Evolutionary conservation across 2,113 vertebrate species (phyloP).

Genomic region (Nothobranchius furzeri): DNA sequence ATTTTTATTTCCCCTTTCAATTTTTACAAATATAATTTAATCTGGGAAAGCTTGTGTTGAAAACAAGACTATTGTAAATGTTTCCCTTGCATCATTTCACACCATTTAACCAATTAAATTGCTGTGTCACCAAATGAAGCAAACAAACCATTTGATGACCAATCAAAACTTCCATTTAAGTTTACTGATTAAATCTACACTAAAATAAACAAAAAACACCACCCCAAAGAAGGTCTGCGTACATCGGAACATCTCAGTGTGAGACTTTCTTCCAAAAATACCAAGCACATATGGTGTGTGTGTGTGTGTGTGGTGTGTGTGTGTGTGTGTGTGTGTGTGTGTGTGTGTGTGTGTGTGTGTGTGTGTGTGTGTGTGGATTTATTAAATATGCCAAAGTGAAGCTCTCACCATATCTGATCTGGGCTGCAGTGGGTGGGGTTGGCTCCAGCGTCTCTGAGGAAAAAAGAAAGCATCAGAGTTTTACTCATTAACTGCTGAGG

Average conservation of each 20-base stretch:
- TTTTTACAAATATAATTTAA: no score
- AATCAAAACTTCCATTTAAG: no score
- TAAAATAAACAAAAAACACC: not conserved
- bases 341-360: not conserved
- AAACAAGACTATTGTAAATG: no score
- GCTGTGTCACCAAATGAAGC: not conserved
- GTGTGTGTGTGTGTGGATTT: no score
- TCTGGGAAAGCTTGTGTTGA: no score
- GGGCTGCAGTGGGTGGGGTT: slow-evolving; percentile 48
- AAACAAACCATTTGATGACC: not conserved
- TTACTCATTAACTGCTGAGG: slow-evolving; percentile 3
- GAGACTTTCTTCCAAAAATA: not conserved
- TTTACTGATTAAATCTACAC: no score
- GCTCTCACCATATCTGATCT: slow-evolving; percentile 76
- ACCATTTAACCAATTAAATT: no score
- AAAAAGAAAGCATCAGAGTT: slow-evolving; percentile 14
- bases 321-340: no score
- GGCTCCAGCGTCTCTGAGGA: slow-evolving; percentile 64
- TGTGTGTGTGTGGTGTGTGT: no score
- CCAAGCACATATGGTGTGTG: not conserved
- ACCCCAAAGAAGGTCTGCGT: not conserved
- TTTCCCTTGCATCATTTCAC: no score
- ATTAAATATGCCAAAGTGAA: not conserved
- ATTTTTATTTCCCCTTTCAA: no score
- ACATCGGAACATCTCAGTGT: not conserved